Conservation (phyloP, 2,797 vertebrate species). For the Ataeniobius toweri region DNA sequence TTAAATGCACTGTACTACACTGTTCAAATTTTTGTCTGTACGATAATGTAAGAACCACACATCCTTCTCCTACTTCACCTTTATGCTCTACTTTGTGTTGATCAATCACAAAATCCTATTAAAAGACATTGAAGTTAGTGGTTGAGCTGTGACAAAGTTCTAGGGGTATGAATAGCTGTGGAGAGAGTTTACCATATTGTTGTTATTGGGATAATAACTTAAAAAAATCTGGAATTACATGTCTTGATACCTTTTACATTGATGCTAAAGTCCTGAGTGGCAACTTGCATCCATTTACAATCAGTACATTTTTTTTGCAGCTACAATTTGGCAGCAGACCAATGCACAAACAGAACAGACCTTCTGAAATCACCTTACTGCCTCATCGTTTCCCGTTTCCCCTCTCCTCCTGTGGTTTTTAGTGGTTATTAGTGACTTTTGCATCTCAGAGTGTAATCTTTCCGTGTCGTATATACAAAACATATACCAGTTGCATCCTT, state of each 20-base stretch:
- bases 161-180: background rate
- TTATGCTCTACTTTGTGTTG: background rate
- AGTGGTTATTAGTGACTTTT: constrained; percentile 66
- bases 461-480: constrained; percentile 72
- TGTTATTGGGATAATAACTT: background rate
- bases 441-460: constrained; percentile 76
- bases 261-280: constrained; percentile 1
- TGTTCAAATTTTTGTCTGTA: background rate
- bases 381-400: constrained; percentile 36
- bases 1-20: too few species aligned
- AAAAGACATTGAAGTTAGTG: background rate
- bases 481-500: constrained; percentile 76
- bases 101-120: background rate
- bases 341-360: constrained; percentile 53
- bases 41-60: background rate
- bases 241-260: background rate
- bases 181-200: constrained; percentile 12
- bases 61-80: background rate
- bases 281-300: constrained; percentile 15
- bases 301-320: constrained; percentile 26
- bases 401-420: constrained; percentile 59
- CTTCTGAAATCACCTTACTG: constrained; percentile 50
- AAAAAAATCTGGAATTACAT: background rate
- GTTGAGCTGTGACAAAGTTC: background rate
- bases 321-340: constrained; percentile 49